Base-by-base conservation (phyloP, 2,113 vertebrate genomes). In the Chunga burmeisteri region DNA sequence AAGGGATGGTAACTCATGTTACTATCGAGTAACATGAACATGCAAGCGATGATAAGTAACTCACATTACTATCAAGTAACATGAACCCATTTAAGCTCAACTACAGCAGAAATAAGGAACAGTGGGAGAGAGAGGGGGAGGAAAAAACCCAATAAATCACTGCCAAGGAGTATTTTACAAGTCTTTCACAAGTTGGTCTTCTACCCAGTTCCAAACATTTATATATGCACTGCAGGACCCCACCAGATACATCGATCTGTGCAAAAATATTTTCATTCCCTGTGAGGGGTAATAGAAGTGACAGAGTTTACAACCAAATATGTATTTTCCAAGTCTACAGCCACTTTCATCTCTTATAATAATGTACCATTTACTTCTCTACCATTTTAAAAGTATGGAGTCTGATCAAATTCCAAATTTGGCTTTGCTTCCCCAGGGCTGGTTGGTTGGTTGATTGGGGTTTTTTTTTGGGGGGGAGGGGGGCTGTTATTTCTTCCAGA, bases 231-330 rank as follows among this genome's bases (percentile, higher is more conserved):
- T 42, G n/a, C 68, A 49, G 17, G n/a, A 44, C 52, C 47, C 47
- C 38, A 9, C 29, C 30, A 1, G 0, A 3, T 34, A 13, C 56
- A 36, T 16, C 19, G 2, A 23, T 11, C n/a, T 21, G 10, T 19
- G 4, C 12, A 36, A 49, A 56, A 81, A 30, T 9, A 34, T 38
- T 44, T 40, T 23, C n/a, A 36, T 32, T 61, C 42, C 29, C 44
- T 17, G 9, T 12, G 46, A 46, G 46, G 65, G 27, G 38, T 15
- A 44, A 49, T 0, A 44, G 14, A 29, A 56, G 68, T 4, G 22
- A 67, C 59, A 66, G 12, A 59, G 27, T 21, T 47, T 22, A 36
- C 2, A 4, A 13, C 27, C 34, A 71, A 34, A 19, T 6, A 3
- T 6, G 1, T 21, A 4, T 44, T 59, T 82, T 19, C 52, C 47